Base-by-base conservation (phyloP, 2,888 invertebrate species). In the Cataglyphis altisquamis region DNA sequence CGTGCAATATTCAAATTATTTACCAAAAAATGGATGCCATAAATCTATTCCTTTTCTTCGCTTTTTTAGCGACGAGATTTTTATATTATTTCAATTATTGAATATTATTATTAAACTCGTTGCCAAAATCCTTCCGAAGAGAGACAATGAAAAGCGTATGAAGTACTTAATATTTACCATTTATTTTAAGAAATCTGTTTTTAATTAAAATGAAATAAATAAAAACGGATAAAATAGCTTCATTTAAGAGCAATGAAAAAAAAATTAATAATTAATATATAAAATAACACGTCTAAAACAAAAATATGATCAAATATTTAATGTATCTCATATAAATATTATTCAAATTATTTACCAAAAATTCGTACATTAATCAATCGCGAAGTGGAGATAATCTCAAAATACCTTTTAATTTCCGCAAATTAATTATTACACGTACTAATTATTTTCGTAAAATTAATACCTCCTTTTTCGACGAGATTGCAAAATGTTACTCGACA, bases 21-120 rank as follows among this genome's bases (percentile, higher is more conserved):
- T 9, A 10, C 10, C 3, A 25, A 25, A 25, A 25, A 25, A 21
- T 21, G 21, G 21, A 21, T 21, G 21, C 21, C 29, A 41, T 57
- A 25, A 78, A 78, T 25, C 67, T 67, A 78, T 78, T 78, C 68
- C 77, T 29, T n/a, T 15, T 15, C 12, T 21, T 25, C 25, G 29
- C 18, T 45, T 10, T 15, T 57, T 77, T 41, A 52, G 41, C 29
- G 29, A 48, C 25, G 41, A 45, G 18, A 77, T 66, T 77, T 55
- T 25, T 25, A 25, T 25, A 25, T 77, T 29, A 77, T 77, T 66
- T 55, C 29, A 29, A 21, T 52, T 48, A 74, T 63, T 29, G 45
- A 73, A 39, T 67, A 29, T 1, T 15, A 36, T 63, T 39, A 68
- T 68, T 32, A 18, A 68, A 60, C 18, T 29, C 12, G 6, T 63